These are phyloP conservation scores for Halcyon senegalensis DNA, from an alignment of 2,113 vertebrate genomes.

Conservation along the genomic window DNA sequence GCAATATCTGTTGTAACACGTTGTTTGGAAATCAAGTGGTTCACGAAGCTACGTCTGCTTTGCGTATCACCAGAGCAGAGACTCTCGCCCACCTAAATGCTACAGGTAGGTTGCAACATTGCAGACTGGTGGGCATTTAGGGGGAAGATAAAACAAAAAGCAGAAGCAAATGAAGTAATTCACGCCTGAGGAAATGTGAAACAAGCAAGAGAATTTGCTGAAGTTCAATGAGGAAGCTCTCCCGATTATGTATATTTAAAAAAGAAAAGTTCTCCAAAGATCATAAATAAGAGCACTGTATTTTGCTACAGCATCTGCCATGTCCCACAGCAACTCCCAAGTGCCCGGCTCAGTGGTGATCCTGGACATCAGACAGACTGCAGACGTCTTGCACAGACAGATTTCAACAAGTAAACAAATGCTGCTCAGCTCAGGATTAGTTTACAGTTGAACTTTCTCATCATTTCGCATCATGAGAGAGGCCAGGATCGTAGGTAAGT, in stretches of 20 bases:
- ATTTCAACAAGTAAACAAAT: constrained; percentile 73
- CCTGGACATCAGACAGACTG: constrained; percentile 25
- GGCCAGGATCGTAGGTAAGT: constrained; percentile 1
- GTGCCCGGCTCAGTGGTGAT: background rate
- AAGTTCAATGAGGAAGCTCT: background rate
- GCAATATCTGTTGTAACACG: background rate
- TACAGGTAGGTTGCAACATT: constrained; percentile 78
- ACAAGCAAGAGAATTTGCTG: background rate
- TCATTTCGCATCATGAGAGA: constrained; percentile 25
- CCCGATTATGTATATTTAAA: background rate
- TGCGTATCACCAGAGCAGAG: background rate
- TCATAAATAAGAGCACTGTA: background rate
- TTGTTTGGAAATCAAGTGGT: constrained; percentile 30
- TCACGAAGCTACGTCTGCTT: constrained; percentile 32
- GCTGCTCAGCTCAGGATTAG: constrained; percentile 30
- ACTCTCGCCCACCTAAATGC: constrained; percentile 57
- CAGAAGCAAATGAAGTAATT: background rate
- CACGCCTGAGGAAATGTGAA: background rate
- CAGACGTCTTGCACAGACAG: background rate
- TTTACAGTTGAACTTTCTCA: constrained; percentile 68
- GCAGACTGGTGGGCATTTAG: constrained; percentile 37
- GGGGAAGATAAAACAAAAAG: background rate
- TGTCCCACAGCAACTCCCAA: constrained; percentile 26
- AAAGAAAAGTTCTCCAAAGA: background rate
- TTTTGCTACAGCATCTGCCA: background rate